Conservation (phyloP, 1,140 invertebrate species). For the Zaprionus inermis region DNA sequence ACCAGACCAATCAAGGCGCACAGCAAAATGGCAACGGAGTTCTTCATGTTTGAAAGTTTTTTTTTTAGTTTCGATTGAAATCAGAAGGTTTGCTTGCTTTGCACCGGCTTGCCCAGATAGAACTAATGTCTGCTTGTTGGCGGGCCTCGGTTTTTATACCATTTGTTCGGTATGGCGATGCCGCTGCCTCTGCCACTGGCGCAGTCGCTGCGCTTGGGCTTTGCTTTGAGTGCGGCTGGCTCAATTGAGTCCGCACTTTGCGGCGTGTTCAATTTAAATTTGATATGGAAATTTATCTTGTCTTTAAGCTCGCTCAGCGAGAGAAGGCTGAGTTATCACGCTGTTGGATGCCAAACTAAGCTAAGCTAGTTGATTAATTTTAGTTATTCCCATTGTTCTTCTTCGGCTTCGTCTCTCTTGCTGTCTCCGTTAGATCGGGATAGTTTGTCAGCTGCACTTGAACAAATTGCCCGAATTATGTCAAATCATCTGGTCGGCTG, state of each 20-base stretch:
- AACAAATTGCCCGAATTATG: constrained; percentile 29
- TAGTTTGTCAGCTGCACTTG: constrained; percentile 31
- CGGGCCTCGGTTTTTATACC: constrained; percentile 60
- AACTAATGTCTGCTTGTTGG: constrained; percentile 55
- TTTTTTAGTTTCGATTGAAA: constrained; percentile 2
- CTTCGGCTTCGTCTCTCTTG: neutral
- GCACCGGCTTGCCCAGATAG: constrained; percentile 45
- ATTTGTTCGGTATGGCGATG: constrained; percentile 10
- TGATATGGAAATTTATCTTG: constrained; percentile 56
- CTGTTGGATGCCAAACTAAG: neutral
- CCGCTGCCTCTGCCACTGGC: neutral
- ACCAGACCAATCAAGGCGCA: constrained; percentile 75
- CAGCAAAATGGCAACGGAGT: constrained; percentile 67
- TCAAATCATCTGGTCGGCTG: constrained; percentile 25
- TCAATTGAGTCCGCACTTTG: constrained; percentile 65
- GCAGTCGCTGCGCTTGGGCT: constrained; percentile 10
- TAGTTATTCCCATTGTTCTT: constrained; percentile 29
- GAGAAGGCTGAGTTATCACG: constrained; percentile 5
- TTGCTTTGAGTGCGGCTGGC: constrained; percentile 58
- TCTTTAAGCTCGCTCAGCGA: constrained; percentile 24
- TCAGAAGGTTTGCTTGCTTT: constrained; percentile 12
- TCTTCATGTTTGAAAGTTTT: constrained; percentile 68
- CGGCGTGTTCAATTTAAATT: constrained; percentile 59
- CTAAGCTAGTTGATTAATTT: constrained; percentile 37
- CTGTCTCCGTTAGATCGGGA: constrained; percentile 2